Percentiles rank a stretch among this genome's conserved stretches.
phyloP scores from a whole-genome alignment of 1,140 invertebrate genomes.

The Drosophila kikkawai region DNA sequence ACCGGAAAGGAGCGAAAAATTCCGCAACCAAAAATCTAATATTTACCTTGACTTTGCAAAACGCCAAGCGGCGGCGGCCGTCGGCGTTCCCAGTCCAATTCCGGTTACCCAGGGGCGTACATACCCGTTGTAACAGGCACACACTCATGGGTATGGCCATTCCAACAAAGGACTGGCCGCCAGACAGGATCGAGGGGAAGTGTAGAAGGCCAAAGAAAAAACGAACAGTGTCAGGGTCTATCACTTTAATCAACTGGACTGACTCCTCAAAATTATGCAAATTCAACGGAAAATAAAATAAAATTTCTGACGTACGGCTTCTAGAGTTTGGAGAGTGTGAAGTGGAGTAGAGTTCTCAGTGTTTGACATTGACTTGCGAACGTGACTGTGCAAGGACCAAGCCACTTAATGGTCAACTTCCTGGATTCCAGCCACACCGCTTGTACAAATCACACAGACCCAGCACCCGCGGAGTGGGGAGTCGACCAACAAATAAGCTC shows the following conservation, averaged over 20 bases:
- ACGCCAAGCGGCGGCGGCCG: conserved; percentile 32
- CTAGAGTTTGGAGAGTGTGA: conserved; percentile 46
- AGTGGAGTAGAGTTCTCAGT: conserved; percentile 45
- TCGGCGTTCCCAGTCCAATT: conserved; percentile 18
- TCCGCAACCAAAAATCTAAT: conserved; percentile 78
- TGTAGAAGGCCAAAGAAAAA: conserved; percentile 15
- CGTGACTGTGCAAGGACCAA: conserved; percentile 72
- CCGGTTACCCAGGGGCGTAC: conserved; percentile 15
- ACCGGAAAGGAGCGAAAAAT: conserved; percentile 57
- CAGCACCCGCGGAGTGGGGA: neutral
- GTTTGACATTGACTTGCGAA: conserved; percentile 73
- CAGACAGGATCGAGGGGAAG: conserved; percentile 44
- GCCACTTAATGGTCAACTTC: conserved; percentile 66
- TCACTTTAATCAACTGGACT: conserved; percentile 80
- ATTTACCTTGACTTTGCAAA: conserved; percentile 81
- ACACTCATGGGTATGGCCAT: conserved; percentile 14
- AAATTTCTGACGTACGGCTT: conserved; percentile 67
- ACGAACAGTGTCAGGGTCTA: conserved; percentile 51
- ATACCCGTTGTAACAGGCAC: conserved; percentile 6
- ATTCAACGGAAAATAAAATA: conserved; percentile 78
- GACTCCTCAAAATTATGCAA: conserved; percentile 73
- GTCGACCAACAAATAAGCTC: conserved; percentile 58
- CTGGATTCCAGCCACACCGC: conserved; percentile 24
- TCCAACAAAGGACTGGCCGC: conserved; percentile 65
- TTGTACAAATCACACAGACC: conserved; percentile 53